Evolutionary conservation across 2,888 invertebrate species (phyloP).

Genomic region (Lathronympha strigana): DNA sequence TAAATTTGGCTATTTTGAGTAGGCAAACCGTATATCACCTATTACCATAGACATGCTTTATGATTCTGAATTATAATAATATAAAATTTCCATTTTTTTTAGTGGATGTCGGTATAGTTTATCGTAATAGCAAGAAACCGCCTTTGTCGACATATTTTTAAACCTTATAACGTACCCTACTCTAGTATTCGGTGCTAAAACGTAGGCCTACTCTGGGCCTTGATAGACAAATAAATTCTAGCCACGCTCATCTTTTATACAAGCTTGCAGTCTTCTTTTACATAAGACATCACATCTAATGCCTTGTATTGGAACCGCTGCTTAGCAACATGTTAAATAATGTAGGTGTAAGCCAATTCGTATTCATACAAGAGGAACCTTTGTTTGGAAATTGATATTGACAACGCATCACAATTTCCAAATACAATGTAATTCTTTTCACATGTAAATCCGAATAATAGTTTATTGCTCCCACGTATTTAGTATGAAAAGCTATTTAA

Average conservation of each 20-base stretch:
- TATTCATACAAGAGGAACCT: background rate
- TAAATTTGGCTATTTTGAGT: background rate
- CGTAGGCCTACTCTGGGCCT: constrained; percentile 22
- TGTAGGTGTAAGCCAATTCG: background rate
- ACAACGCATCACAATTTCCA: constrained; percentile 4
- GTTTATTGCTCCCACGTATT: background rate
- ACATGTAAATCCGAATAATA: background rate
- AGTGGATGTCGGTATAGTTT: background rate
- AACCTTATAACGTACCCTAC: constrained; percentile 22
- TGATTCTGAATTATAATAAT: background rate
- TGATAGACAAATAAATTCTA: constrained; percentile 30
- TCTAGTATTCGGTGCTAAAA: constrained; percentile 23
- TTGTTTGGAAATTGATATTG: constrained; percentile 3
- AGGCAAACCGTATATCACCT: too few species aligned
- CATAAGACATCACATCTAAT: constrained; percentile 7
- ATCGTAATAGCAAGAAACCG: background rate
- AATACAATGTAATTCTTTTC: background rate
- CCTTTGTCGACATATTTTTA: constrained; percentile 15
- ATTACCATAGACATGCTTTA: background rate
- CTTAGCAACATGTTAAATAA: constrained; percentile 17
- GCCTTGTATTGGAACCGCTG: background rate
- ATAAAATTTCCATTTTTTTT: background rate
- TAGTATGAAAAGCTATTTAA: background rate
- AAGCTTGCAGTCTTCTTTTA: background rate
- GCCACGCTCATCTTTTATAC: constrained; percentile 31